Conservation (phyloP, 2,888 invertebrate genomes). For the Cerastis leucographa region DNA sequence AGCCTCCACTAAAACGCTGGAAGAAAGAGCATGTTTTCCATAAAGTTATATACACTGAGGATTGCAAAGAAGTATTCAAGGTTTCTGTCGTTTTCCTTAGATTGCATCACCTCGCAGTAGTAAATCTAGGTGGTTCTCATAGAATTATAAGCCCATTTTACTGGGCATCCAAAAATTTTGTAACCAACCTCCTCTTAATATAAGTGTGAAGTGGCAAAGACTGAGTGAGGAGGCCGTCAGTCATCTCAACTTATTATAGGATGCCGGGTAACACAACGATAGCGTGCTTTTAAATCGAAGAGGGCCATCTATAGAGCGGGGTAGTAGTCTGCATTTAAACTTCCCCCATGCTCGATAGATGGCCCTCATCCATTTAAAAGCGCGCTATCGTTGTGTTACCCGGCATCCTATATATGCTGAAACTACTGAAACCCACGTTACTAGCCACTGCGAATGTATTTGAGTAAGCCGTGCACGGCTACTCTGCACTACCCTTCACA, state of each 20-base stretch:
- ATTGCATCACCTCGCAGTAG: not conserved
- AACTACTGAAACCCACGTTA: too few relatives aligned
- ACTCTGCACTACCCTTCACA: too few relatives aligned
- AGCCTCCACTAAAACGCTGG: not conserved
- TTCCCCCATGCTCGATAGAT: not conserved
- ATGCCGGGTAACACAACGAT: not conserved
- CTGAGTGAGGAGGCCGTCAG: too few relatives aligned
- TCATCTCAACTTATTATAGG: not conserved
- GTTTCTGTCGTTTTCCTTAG: not conserved
- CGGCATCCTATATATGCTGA: not conserved
- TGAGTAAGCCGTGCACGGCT: too few relatives aligned
- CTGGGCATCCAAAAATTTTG: constrained; percentile 2
- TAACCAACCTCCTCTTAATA: too few relatives aligned
- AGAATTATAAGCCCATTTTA: not conserved
- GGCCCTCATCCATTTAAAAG: constrained; percentile 12
- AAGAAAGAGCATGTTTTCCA: not conserved
- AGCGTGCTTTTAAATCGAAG: constrained; percentile 15
- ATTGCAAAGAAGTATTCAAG: not conserved
- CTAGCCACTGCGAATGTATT: too few relatives aligned
- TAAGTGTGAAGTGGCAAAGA: too few relatives aligned
- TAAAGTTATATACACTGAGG: not conserved
- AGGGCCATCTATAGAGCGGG: not conserved
- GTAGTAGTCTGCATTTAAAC: not conserved
- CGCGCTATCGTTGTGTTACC: constrained; percentile 4
- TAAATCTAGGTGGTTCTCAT: not conserved